Evolutionary conservation across 1,140 invertebrate species (phyloP).

Genomic region (Gryllus bimaculatus): DNA sequence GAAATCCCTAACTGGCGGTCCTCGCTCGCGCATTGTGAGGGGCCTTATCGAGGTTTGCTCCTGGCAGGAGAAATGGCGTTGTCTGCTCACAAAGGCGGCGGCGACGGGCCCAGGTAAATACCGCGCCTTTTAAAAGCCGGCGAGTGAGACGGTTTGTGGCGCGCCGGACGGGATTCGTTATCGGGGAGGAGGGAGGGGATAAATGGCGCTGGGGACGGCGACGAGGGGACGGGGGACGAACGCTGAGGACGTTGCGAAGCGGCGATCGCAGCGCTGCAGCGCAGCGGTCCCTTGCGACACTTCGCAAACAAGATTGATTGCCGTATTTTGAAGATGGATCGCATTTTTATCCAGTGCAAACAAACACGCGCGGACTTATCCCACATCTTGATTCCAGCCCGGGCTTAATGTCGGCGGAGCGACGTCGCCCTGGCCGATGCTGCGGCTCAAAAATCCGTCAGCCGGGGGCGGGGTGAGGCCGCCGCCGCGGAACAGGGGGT

Average conservation of each 20-base stretch:
- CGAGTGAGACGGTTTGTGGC: background rate
- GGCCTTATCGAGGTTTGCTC: background rate
- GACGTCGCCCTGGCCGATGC: too few relatives aligned
- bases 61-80: background rate
- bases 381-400: background rate
- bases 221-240: background rate
- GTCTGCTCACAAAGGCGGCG: background rate
- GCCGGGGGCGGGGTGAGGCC: too few relatives aligned
- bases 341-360: conserved; percentile 1
- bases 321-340: conserved; percentile 1
- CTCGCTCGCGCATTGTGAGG: background rate
- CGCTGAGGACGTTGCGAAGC: background rate
- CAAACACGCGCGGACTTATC: background rate
- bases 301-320: background rate
- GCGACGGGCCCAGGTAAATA: background rate
- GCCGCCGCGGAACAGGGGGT: too few relatives aligned
- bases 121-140: background rate
- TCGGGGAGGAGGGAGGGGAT: background rate
- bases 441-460: too few relatives aligned
- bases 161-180: too few relatives aligned
- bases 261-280: background rate
- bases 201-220: background rate
- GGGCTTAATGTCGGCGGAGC: background rate
- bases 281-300: background rate
- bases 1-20: background rate